phyloP scores from a whole-genome alignment of 2,888 invertebrate genomes.

The Coelinius sp. region DNA sequence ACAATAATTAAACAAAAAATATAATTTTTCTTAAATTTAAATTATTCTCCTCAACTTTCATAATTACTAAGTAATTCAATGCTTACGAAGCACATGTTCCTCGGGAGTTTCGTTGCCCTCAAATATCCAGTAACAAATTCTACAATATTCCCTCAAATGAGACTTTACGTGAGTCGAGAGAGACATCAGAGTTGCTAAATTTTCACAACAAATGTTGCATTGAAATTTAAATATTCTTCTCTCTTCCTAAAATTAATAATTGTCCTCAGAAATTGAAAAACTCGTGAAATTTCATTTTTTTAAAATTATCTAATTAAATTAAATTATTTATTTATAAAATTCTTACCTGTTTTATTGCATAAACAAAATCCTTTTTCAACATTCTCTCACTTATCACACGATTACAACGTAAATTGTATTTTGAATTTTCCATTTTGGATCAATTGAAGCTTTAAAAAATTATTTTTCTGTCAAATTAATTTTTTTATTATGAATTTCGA shows the following conservation, averaged over 20 bases:
- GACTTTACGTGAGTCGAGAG: constrained; percentile 62
- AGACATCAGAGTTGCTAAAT: constrained; percentile 57
- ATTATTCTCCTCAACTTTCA: not conserved
- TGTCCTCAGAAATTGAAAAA: too few relatives aligned
- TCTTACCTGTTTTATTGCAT: constrained; percentile 40
- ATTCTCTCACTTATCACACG: constrained; percentile 61
- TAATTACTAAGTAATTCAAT: constrained; percentile 6
- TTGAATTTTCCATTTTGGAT: constrained; percentile 48
- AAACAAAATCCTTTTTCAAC: constrained; percentile 61
- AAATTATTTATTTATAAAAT: not conserved
- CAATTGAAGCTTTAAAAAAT: not conserved
- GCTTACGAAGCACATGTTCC: constrained; percentile 45
- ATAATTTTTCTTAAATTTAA: not conserved
- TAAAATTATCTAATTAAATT: too few relatives aligned
- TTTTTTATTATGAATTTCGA: not conserved
- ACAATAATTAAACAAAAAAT: too few relatives aligned
- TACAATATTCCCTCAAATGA: constrained; percentile 56
- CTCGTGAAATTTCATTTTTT: too few relatives aligned
- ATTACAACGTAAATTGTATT: constrained; percentile 62
- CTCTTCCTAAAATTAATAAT: not conserved
- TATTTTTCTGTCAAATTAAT: not conserved
- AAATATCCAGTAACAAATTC: constrained; percentile 58
- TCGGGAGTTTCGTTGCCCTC: constrained; percentile 55
- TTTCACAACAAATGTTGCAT: constrained; percentile 59
- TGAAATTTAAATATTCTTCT: constrained; percentile 46